A percentile compares a stretch with the other conserved stretches of the same genome.
Conservation (phyloP, 2,113 vertebrate genomes). For the Engystomops pustulosus region DNA sequence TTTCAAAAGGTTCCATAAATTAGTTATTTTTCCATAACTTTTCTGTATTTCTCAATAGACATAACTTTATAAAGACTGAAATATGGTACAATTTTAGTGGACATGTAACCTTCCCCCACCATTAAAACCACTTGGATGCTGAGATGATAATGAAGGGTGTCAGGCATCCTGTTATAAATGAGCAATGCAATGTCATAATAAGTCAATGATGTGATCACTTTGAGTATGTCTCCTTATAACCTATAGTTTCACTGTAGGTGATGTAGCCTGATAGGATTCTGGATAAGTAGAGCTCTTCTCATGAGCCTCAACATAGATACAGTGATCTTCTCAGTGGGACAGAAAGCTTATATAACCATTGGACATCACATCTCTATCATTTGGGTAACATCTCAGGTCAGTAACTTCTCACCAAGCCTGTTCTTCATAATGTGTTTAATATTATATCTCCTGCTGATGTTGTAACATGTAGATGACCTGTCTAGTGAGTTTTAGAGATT, state of each 20-base stretch:
- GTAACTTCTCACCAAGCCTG: conserved; percentile 2
- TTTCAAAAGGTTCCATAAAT: no score
- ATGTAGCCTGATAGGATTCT: not conserved
- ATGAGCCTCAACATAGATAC: not conserved
- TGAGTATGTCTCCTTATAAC: no score
- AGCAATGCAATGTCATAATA: no score
- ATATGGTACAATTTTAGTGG: no score
- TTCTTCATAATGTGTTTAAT: not conserved
- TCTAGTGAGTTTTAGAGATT: not conserved
- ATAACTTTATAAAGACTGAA: no score
- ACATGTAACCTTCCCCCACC: no score
- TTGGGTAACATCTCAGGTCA: not conserved
- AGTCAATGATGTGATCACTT: no score
- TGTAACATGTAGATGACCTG: not conserved
- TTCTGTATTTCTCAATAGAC: no score
- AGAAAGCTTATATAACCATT: not conserved
- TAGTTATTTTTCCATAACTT: no score
- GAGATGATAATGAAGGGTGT: no score
- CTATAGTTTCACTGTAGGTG: not conserved
- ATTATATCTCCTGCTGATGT: not conserved
- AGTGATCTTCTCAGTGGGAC: not conserved
- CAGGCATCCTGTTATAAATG: no score
- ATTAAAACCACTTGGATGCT: no score
- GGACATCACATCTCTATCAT: not conserved
- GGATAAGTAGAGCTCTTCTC: not conserved